Evolutionary conservation across 1,140 invertebrate species (phyloP).

Genomic region (Agrilus planipennis): DNA sequence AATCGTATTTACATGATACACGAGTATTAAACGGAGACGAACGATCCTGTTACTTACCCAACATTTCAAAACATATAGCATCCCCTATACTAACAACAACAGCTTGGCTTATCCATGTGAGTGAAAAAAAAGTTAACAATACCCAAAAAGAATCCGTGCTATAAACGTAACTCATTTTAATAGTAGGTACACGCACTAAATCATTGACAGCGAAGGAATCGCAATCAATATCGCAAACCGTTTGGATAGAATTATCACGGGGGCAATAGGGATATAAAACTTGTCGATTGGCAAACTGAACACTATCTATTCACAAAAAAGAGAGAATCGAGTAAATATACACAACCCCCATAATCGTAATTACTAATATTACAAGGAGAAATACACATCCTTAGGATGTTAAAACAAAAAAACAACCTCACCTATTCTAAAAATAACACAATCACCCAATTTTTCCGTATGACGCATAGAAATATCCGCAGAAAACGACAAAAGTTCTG

Average conservation of each 20-base stretch:
- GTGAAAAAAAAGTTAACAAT: constrained; percentile 53
- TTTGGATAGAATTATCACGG: constrained; percentile 9
- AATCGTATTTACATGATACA: not conserved
- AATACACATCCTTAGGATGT: no score
- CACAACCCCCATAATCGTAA: no score
- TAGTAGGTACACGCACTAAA: constrained; percentile 27
- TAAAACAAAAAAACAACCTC: no score
- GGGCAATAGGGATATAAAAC: constrained; percentile 5
- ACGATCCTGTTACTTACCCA: constrained; percentile 43
- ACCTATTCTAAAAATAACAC: constrained; percentile 32
- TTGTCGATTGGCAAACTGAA: constrained; percentile 1
- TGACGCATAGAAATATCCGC: constrained; percentile 27
- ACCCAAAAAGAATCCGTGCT: constrained; percentile 53
- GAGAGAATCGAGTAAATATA: no score
- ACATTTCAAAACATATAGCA: constrained; percentile 66
- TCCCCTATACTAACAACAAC: constrained; percentile 70
- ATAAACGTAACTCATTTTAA: constrained; percentile 26
- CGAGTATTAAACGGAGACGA: constrained; percentile 39
- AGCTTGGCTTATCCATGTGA: constrained; percentile 72
- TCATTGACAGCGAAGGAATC: constrained; percentile 31
- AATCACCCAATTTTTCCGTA: constrained; percentile 9
- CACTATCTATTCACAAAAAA: no score
- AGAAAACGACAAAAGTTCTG: constrained; percentile 30
- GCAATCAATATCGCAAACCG: constrained; percentile 41
- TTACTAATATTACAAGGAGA: no score